Evolutionary conservation across 92 coral and sea anemone genomes (phyloP), one percentile per base, ranked within the genome.

Genomic region (Parazoanthus darwini): DNA sequence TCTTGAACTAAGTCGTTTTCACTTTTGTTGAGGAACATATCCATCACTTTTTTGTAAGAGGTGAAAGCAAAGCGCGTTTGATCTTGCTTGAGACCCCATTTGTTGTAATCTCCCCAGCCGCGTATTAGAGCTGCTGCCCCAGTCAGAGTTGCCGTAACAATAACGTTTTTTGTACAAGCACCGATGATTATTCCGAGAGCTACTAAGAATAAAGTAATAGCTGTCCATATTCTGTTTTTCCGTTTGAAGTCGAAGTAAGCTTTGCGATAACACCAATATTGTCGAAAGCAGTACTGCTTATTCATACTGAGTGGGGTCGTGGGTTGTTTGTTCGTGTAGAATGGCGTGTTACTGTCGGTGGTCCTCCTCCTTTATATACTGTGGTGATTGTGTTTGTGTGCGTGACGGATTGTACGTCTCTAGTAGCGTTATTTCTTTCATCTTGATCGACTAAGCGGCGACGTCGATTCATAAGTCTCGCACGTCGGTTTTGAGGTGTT

Each of bases 231-330:
- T 50, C 56, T 50, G 56, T 50, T 50, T 50, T 50, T 50, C 56
- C 73, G 73, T 67, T 67, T 67, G 73, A 67, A 67, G 73, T 67
- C 33, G 73, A 50, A 50, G 56, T 50, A 50, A 50, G 56, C 56
- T 50, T 50, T 50, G 56, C 56, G 56, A 50, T 50, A 67, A 67
- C 73, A 67, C 73, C 73, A 67, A 67, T 67, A 67, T 67, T 67
- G 73, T 25, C 73, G 73, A 67, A 67, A 67, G 33, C 73, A 67
- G 73, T 67, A 67, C 73, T 67, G 73, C 73, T 67, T 67, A 67
- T 67, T 67, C 73, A 67, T 67, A 67, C 73, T 67, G 73, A 67
- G 73, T 67, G 73, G 73, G 73, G 73, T 20, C 73, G 73, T 67
- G 73, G 73, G 33, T 67, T 67, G 73, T 67, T 67, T 67, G 73